Evolutionary conservation across 2,888 invertebrate genomes (phyloP).

Genomic region (Uloborus plumipes): DNA sequence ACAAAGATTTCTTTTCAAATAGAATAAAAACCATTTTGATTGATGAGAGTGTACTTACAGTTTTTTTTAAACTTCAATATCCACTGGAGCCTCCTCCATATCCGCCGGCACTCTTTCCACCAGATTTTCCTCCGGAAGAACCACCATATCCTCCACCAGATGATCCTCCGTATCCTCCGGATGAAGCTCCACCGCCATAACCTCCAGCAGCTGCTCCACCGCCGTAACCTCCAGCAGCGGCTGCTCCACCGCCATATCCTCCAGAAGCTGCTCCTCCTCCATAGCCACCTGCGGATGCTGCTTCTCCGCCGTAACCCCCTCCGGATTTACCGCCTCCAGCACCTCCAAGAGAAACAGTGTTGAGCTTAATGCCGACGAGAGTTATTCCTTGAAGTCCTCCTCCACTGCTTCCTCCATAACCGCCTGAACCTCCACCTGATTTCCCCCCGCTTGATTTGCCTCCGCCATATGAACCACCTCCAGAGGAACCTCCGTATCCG

Average conservation of each 20-base stretch:
- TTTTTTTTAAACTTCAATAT: slow-evolving; percentile 24
- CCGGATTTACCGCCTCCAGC: slow-evolving; percentile 6
- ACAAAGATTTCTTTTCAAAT: no score
- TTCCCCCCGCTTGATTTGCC: slow-evolving; percentile 25
- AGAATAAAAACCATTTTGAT: not conserved
- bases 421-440: not conserved
- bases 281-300: slow-evolving; percentile 2
- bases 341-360: slow-evolving; percentile 47
- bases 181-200: slow-evolving; percentile 25
- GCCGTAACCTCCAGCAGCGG: slow-evolving; percentile 29
- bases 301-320: slow-evolving; percentile 21
- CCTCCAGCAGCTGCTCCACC: slow-evolving; percentile 48
- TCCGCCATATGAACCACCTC: slow-evolving; percentile 4
- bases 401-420: slow-evolving; percentile 4
- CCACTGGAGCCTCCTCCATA: slow-evolving; percentile 44
- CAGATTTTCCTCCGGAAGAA: slow-evolving; percentile 32
- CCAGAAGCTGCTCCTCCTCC: slow-evolving; percentile 28
- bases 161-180: slow-evolving; percentile 7
- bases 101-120: slow-evolving; percentile 27
- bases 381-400: slow-evolving; percentile 55
- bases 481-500: slow-evolving; percentile 16
- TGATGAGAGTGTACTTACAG: slow-evolving; percentile 7
- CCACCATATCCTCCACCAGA: slow-evolving; percentile 54
- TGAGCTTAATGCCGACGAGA: slow-evolving; percentile 56
- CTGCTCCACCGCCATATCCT: slow-evolving; percentile 41